Percentiles rank a stretch among this genome's conserved stretches.
Conservation (phyloP, 2,888 invertebrate genomes). For the Odontomyia ornata region DNA sequence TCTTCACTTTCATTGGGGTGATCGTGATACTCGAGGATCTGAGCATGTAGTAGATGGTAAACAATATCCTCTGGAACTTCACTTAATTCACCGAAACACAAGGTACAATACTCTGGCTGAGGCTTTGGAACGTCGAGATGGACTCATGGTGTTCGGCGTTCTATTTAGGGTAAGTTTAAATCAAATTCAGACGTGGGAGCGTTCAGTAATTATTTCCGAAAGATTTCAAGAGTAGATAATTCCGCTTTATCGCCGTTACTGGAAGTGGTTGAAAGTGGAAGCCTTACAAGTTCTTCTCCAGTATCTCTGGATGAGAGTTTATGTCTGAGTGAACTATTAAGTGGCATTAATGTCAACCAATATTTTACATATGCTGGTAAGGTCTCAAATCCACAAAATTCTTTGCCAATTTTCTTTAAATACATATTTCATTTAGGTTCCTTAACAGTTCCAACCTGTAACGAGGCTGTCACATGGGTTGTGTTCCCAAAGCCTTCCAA, state of each 20-base stretch:
- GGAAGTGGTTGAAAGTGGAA: not conserved
- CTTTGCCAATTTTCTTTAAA: not conserved
- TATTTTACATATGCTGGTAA: constrained; percentile 16
- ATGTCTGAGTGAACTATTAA: not conserved
- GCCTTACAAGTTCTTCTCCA: not conserved
- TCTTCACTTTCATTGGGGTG: constrained; percentile 81
- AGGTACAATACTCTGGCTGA: constrained; percentile 72
- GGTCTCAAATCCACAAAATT: not conserved
- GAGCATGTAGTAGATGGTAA: constrained; percentile 80
- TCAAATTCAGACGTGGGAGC: no score
- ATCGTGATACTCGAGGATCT: constrained; percentile 77
- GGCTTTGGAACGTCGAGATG: constrained; percentile 77
- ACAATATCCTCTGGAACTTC: constrained; percentile 82
- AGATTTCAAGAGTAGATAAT: not conserved
- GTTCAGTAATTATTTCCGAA: not conserved
- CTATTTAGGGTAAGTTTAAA: constrained; percentile 72
- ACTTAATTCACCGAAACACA: constrained; percentile 80
- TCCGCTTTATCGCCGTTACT: not conserved
- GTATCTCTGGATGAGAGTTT: no score
- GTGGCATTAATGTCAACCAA: not conserved
- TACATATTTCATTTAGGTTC: constrained; percentile 66
- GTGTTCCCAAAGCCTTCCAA: no score
- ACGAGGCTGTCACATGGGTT: constrained; percentile 82
- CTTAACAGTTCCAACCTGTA: constrained; percentile 81
- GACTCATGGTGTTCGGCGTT: constrained; percentile 81